A percentile compares a stretch with the other conserved stretches of the same genome.
phyloP scores from a whole-genome alignment of 2,113 vertebrate species.

The Labrus mixtus region DNA sequence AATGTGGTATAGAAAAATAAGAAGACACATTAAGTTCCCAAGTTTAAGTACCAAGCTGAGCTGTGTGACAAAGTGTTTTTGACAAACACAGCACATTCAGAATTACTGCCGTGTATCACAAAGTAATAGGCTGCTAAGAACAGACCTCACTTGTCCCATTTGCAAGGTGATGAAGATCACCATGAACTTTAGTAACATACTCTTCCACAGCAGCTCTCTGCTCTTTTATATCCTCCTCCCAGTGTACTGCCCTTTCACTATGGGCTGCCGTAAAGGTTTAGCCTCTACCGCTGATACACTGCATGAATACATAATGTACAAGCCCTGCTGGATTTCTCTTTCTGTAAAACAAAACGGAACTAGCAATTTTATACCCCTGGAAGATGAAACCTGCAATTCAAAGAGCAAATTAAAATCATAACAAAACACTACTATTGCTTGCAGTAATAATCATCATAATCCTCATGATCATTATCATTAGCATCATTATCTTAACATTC shows the following conservation, averaged over 20 bases:
- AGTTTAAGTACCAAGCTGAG: conserved; percentile 58
- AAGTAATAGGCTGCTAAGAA: conserved; percentile 43
- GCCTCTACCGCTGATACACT: conserved; percentile 46
- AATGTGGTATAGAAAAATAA: conserved; percentile 41
- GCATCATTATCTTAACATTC: conserved; percentile 46
- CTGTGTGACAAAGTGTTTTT: conserved; percentile 55
- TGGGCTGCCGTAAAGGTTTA: conserved; percentile 64
- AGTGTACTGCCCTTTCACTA: conserved; percentile 66
- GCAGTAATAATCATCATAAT: conserved; percentile 19
- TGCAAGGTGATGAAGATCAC: conserved; percentile 63
- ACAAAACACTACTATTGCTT: conserved; percentile 33
- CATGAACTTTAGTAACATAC: conserved; percentile 64
- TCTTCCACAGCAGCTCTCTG: conserved; percentile 38
- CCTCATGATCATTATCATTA: conserved; percentile 23
- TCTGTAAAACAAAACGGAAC: conserved; percentile 38
- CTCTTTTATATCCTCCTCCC: conserved; percentile 59
- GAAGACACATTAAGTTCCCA: conserved; percentile 53
- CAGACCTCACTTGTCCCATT: conserved; percentile 53
- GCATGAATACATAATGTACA: conserved; percentile 65
- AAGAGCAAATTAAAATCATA: conserved; percentile 28
- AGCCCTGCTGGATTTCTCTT: conserved; percentile 43
- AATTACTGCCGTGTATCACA: conserved; percentile 45
- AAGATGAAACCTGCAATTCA: conserved; percentile 32
- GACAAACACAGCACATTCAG: conserved; percentile 42
- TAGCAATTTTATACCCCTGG: conserved; percentile 4